Percentiles rank a stretch among this genome's conserved stretches.
phyloP scores from a whole-genome alignment of 2,888 invertebrate genomes.

The Caradrina kadenii region DNA sequence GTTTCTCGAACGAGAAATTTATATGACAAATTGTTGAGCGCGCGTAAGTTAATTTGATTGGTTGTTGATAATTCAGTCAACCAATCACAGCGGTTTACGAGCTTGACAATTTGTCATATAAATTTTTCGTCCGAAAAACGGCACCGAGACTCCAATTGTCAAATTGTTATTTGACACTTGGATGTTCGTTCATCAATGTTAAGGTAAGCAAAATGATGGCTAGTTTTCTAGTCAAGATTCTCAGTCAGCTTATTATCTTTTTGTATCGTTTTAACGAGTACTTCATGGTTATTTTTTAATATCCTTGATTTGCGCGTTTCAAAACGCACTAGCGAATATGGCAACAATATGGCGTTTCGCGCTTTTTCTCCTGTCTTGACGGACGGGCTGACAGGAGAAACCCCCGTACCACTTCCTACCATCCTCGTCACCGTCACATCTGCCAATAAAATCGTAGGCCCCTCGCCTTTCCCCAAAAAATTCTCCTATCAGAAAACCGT shows the following conservation, averaged over 20 bases:
- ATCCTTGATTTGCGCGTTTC: background rate
- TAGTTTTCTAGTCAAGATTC: conserved; percentile 39
- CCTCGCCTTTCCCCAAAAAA: background rate
- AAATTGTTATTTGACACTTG: conserved; percentile 48
- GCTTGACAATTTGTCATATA: background rate
- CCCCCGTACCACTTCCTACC: background rate
- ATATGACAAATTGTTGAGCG: background rate
- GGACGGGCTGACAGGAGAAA: background rate
- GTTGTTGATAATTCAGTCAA: background rate
- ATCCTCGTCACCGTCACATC: background rate
- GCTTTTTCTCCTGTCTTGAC: conserved; percentile 11
- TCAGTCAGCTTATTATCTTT: conserved; percentile 56
- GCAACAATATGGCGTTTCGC: conserved; percentile 43
- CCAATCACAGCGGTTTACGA: background rate
- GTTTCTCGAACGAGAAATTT: background rate
- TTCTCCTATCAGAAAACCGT: background rate
- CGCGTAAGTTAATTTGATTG: background rate
- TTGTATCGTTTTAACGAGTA: conserved; percentile 56
- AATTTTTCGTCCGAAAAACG: background rate
- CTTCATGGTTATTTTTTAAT: background rate
- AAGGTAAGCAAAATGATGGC: conserved; percentile 51
- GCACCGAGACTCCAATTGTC: conserved; percentile 7
- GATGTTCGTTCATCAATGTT: conserved; percentile 35
- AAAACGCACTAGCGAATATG: conserved; percentile 21
- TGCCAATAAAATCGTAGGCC: background rate